A percentile compares a stretch with the other conserved stretches of the same genome.
Evolutionary conservation across 2,113 vertebrate species (phyloP).

Genomic region (Empidonax alnorum): DNA sequence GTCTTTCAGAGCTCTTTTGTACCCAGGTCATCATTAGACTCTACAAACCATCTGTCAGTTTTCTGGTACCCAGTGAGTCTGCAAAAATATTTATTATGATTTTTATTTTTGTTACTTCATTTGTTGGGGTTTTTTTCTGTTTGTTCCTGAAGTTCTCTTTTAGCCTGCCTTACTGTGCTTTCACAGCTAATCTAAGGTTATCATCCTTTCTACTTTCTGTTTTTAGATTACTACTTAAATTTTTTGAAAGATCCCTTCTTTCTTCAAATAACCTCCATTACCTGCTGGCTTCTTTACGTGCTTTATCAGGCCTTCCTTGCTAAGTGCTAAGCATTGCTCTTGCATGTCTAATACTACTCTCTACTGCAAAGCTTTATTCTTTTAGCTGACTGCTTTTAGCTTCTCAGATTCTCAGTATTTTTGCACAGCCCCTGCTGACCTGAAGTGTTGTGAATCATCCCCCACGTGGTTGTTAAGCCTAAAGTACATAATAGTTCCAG

Average conservation of each 20-base stretch:
- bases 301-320: not conserved
- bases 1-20: not conserved
- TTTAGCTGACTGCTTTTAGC: not conserved
- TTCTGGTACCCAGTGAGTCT: not conserved
- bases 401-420: not conserved
- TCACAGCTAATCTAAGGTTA: not conserved
- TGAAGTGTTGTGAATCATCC: not conserved
- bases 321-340: not conserved
- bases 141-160: not conserved
- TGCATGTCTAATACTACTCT: not conserved
- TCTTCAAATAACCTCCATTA: not conserved
- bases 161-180: not conserved
- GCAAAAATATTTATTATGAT: not conserved
- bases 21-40: not conserved
- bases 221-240: not conserved
- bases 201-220: not conserved
- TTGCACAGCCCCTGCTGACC: not conserved
- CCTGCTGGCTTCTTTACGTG: not conserved
- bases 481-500: not conserved
- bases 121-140: not conserved
- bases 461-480: not conserved
- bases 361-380: not conserved
- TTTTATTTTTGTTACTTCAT: not conserved
- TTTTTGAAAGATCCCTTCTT: not conserved
- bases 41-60: not conserved